Conservation (phyloP, 1,140 invertebrate genomes). For the Polypedilum vanderplanki region DNA sequence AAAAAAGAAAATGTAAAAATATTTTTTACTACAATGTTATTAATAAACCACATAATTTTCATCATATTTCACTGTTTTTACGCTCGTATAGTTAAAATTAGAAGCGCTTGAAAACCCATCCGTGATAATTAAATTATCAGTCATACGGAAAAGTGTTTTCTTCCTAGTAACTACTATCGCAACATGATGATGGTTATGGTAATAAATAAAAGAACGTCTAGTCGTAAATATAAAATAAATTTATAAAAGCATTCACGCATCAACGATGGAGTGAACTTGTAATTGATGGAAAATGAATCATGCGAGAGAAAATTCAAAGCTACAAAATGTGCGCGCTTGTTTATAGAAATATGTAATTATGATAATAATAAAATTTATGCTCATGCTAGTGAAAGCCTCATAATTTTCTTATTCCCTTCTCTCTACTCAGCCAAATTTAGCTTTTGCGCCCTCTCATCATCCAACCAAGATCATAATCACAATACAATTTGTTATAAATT, state of each 20-base stretch:
- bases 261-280: too few relatives aligned
- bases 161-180: too few relatives aligned
- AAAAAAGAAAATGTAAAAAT: too few relatives aligned
- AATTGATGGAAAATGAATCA: too few relatives aligned
- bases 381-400: neutral
- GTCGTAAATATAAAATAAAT: neutral
- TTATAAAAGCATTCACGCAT: too few relatives aligned
- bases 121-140: neutral
- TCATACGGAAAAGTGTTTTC: neutral
- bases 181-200: neutral
- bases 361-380: conserved; percentile 15
- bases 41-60: too few relatives aligned
- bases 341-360: neutral
- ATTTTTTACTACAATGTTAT: too few relatives aligned
- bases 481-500: conserved; percentile 20
- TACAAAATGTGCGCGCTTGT: too few relatives aligned
- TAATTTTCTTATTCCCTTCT: too few relatives aligned
- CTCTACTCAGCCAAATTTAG: neutral
- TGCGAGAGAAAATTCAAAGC: too few relatives aligned
- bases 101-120: neutral
- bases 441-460: neutral
- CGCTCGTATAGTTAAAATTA: neutral
- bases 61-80: neutral
- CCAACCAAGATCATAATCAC: neutral
- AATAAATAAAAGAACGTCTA: neutral